Conservation (phyloP, 2,113 vertebrate genomes). For the Cygnus atratus region DNA sequence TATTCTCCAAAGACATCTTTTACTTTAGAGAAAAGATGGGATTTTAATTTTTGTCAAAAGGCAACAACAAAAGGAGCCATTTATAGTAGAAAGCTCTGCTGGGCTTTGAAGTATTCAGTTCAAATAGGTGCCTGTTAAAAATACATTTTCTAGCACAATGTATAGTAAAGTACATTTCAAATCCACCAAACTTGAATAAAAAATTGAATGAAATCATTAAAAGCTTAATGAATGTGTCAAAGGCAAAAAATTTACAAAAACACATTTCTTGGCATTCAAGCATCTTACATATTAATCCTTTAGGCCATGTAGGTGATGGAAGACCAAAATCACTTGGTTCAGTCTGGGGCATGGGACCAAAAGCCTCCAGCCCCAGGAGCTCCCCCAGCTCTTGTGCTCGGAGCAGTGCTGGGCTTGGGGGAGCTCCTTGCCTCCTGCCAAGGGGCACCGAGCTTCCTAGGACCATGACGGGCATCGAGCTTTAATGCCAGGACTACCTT, state of each 20-base stretch:
- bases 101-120: constrained; percentile 40
- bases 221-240: neutral
- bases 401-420: neutral
- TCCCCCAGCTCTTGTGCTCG: neutral
- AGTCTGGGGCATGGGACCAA: fast-evolving
- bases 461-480: fast-evolving
- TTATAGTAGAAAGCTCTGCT: constrained; percentile 14
- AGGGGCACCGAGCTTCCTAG: neutral
- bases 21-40: constrained; percentile 8
- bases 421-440: neutral
- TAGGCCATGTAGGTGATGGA: neutral
- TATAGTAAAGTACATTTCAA: neutral
- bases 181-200: neutral
- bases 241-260: neutral
- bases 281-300: neutral
- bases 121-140: neutral
- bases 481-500: neutral
- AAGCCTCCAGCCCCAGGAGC: neutral
- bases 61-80: constrained; percentile 45
- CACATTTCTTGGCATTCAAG: neutral
- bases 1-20: constrained; percentile 45
- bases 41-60: constrained; percentile 59
- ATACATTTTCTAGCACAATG: neutral
- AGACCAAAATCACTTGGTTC: neutral
- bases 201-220: neutral